Evolutionary conservation across 2,888 invertebrate species (phyloP).

Genomic region (Lamellibrachia columna): DNA sequence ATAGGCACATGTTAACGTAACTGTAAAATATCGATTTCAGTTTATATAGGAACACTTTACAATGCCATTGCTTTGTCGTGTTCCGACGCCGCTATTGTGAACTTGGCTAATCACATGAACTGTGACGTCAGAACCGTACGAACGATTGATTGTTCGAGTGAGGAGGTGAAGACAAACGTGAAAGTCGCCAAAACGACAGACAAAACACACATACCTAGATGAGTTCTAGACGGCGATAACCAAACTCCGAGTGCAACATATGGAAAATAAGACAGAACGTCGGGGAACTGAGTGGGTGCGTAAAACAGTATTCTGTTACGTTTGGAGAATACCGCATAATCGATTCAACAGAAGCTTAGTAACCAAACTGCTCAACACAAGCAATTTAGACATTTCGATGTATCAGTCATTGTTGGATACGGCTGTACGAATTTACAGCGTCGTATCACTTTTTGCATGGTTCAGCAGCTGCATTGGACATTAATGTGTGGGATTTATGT

Average conservation of each 20-base stretch:
- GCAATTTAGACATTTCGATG: neutral
- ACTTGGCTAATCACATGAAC: neutral
- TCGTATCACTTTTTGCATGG: neutral
- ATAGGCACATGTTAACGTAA: neutral
- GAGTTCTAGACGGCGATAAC: neutral
- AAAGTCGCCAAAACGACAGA: neutral
- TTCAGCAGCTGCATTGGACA: neutral
- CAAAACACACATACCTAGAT: neutral
- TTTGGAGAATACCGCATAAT: neutral
- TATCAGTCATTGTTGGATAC: neutral
- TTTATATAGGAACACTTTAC: neutral
- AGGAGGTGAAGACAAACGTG: neutral
- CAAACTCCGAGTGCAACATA: conserved; percentile 5
- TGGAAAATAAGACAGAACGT: conserved; percentile 10
- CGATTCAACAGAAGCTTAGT: neutral
- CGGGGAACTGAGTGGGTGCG: neutral
- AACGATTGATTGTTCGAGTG: neutral
- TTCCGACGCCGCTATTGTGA: neutral
- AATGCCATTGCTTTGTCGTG: neutral
- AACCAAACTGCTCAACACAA: conserved; percentile 12
- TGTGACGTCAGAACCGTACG: neutral
- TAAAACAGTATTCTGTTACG: neutral
- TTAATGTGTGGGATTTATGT: neutral
- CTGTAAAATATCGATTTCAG: neutral
- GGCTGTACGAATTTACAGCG: neutral